Evolutionary conservation across 2,888 invertebrate species (phyloP).

Genomic region (Drosophila limbata): DNA sequence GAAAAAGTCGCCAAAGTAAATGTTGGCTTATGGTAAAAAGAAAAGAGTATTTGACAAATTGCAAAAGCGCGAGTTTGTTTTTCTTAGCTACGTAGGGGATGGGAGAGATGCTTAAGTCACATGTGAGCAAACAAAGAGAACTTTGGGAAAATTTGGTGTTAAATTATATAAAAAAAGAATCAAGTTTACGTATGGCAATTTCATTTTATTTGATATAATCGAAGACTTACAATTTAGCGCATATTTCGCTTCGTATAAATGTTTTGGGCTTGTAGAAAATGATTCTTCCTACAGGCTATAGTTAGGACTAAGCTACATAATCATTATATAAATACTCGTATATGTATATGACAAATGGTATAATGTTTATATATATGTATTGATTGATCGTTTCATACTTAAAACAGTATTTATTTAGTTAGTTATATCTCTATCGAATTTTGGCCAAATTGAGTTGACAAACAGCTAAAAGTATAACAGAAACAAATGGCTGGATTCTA

Average conservation of each 20-base stretch:
- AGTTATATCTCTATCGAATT: conserved; percentile 40
- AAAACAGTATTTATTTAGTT: conserved; percentile 70
- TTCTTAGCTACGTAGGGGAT: background rate
- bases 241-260: conserved; percentile 70
- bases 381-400: conserved; percentile 64
- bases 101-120: conserved; percentile 4
- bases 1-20: conserved; percentile 52
- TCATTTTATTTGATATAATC: conserved; percentile 72
- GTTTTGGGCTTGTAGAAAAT: conserved; percentile 61
- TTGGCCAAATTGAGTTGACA: conserved; percentile 59
- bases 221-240: conserved; percentile 63
- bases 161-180: background rate
- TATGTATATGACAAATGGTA: conserved; percentile 42
- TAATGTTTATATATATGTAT: conserved; percentile 32
- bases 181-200: conserved; percentile 48
- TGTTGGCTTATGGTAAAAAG: conserved; percentile 37
- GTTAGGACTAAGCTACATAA: conserved; percentile 76
- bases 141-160: conserved; percentile 10
- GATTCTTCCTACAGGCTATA: conserved; percentile 50
- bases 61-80: conserved; percentile 40
- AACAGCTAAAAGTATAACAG: conserved; percentile 51
- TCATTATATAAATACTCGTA: conserved; percentile 45
- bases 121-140: conserved; percentile 32
- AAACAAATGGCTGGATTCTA: conserved; percentile 52
- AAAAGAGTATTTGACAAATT: conserved; percentile 42